Base-by-base conservation (phyloP, 2,888 invertebrate genomes). In the Neria commutata region DNA sequence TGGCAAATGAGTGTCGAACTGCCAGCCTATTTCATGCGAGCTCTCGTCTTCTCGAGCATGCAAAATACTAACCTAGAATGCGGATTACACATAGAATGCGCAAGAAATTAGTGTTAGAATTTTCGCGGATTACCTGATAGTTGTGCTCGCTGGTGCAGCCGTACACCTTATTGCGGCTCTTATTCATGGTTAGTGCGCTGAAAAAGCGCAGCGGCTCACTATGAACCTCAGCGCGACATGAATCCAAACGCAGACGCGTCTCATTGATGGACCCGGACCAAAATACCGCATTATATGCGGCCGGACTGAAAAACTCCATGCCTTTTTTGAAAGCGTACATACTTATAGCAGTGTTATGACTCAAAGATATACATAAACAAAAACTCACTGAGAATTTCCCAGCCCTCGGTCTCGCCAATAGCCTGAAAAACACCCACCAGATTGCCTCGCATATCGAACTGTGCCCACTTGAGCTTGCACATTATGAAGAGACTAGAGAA, bases 241-340 rank as follows among this genome's bases (percentile, higher is more conserved):
- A 88, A 66, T 88, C 86, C 56, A 93, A 78, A 33, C 90, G 81
- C 79, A 95, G 86, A 8, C 86, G 83, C 25, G 89, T 87, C 50
- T 93, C 89, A 54, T 92, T 94, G 51, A 93, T 85, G 66, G 87
- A 88, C 1, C 92, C 93, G 46, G 89, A 89, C 94, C 94, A 94
- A 79, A 91, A 90, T 14, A 91, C 84, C 2, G 91, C 84, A 61
- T 89, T 84, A 72, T 91, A 91, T 64, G 89, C 88, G 4, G 86
- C 85, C 33, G 89, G 80, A 61, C 85, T 87, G 2, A 86, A 85
- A 72, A 90, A 91, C 69, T 92, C 91, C 83, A 94, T 89, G 58
- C 83, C 87, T 86, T 50, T 14, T 21, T 17, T 19, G 11, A 17
- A 3, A n/a, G n/a, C n/a, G n/a, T n/a, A n/a, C n/a, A n/a, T n/a